Conservation (phyloP, 2,113 vertebrate species). For the Cebidichthys violaceus region DNA sequence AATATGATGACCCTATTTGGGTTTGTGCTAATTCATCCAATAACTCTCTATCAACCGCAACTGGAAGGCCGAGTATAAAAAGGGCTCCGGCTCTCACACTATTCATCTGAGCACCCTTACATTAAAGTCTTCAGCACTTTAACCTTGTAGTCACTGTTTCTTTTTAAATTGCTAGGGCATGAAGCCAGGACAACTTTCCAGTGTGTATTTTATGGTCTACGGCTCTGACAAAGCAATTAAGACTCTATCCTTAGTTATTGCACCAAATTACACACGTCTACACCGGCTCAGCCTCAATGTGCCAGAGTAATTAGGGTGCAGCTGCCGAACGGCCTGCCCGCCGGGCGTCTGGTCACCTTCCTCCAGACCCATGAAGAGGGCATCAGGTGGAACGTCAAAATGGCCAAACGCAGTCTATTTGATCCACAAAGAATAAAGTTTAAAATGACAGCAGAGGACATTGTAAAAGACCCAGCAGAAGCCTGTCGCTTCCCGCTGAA, state of each 20-base stretch:
- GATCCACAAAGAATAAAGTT: neutral
- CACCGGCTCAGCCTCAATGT: constrained; percentile 35
- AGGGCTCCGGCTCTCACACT: neutral
- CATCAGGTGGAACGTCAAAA: constrained; percentile 35
- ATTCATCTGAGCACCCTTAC: neutral
- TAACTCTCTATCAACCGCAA: neutral
- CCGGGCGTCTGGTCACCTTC: constrained; percentile 42
- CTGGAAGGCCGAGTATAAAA: neutral
- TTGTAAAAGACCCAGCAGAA: neutral
- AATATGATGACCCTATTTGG: neutral
- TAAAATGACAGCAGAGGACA: constrained; percentile 18
- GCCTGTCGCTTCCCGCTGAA: constrained; percentile 18
- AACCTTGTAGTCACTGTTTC: neutral
- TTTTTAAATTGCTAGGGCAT: neutral
- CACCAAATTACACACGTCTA: constrained; percentile 1
- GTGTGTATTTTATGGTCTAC: neutral
- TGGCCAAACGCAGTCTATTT: constrained; percentile 18
- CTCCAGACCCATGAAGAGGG: neutral
- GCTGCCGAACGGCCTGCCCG: constrained; percentile 22
- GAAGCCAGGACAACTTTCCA: neutral
- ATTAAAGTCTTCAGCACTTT: constrained; percentile 9
- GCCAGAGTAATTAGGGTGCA: constrained; percentile 46
- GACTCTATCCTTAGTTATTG: neutral
- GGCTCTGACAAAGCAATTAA: constrained; percentile 15
- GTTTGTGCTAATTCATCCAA: neutral